phyloP scores from a whole-genome alignment of 2,113 vertebrate species.

The Scolopax mira region DNA sequence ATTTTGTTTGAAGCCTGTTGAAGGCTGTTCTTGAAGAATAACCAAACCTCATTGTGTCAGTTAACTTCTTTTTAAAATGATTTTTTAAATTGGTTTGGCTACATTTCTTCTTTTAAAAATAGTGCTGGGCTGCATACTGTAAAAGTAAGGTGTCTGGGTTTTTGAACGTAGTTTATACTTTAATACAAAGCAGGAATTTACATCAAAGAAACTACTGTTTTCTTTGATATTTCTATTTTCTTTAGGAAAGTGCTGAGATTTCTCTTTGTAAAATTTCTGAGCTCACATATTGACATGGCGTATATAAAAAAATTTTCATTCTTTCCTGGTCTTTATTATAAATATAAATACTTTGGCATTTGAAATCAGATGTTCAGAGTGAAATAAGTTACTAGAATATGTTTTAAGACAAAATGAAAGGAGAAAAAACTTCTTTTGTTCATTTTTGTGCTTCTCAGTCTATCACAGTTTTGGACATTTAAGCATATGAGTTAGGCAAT shows the following conservation, averaged over 20 bases:
- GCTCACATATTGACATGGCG: neutral
- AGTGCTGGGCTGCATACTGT: neutral
- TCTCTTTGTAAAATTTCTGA: neutral
- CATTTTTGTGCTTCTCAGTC: neutral
- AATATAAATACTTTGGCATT: neutral
- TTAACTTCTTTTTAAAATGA: neutral
- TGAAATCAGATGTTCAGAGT: neutral
- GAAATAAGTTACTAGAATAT: neutral
- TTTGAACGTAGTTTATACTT: neutral
- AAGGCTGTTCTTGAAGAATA: conserved; percentile 50
- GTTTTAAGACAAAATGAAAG: neutral
- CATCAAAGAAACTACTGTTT: conserved; percentile 4
- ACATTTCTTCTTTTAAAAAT: neutral
- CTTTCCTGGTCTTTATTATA: neutral
- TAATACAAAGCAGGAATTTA: conserved; percentile 1
- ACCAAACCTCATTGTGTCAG: conserved; percentile 22
- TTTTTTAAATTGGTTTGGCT: neutral
- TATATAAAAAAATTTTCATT: neutral
- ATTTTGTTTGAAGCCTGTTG: conserved; percentile 55
- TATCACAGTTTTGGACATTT: neutral
- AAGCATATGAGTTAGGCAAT: neutral
- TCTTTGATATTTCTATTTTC: neutral
- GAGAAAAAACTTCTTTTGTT: neutral
- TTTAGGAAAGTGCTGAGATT: neutral
- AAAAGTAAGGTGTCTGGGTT: neutral